Conservation (phyloP, 2,888 invertebrate genomes). For the Stenodema calcarata region DNA sequence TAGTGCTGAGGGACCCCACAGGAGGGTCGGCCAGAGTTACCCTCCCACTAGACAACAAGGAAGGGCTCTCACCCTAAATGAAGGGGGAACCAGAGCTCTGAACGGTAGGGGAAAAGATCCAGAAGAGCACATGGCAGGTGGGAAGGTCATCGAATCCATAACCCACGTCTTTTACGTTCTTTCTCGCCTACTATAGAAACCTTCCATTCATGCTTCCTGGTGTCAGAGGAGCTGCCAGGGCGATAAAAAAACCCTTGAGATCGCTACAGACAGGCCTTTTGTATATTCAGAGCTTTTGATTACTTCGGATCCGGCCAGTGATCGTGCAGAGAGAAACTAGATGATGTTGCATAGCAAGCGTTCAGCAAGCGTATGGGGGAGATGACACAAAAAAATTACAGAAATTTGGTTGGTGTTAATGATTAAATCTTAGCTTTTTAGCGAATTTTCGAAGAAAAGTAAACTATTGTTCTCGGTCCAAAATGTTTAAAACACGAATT, state of each 20-base stretch:
- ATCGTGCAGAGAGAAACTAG: too few relatives aligned
- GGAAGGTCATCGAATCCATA: slow-evolving; percentile 35
- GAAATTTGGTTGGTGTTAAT: too few relatives aligned
- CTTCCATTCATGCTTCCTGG: not conserved
- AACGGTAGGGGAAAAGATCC: slow-evolving; percentile 15
- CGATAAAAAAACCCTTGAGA: not conserved
- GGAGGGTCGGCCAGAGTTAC: slow-evolving; percentile 19
- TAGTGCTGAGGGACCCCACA: slow-evolving; percentile 22
- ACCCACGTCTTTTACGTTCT: slow-evolving; percentile 1
- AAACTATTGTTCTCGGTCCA: too few relatives aligned
- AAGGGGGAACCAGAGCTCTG: slow-evolving; percentile 5
- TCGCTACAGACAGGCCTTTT: not conserved
- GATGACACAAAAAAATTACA: too few relatives aligned
- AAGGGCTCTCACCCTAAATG: slow-evolving; percentile 33
- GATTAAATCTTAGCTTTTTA: too few relatives aligned
- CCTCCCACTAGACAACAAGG: slow-evolving; percentile 41
- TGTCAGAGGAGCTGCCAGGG: not conserved
- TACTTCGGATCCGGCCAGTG: too few relatives aligned
- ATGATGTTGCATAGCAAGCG: too few relatives aligned
- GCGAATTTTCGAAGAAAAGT: too few relatives aligned
- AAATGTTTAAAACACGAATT: too few relatives aligned
- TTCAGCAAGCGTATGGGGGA: too few relatives aligned
- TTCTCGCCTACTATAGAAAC: not conserved
- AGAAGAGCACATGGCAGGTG: slow-evolving; percentile 27
- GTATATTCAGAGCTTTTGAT: not conserved